A percentile compares a stretch with the other conserved stretches of the same genome.
Conservation (phyloP, 2,113 vertebrate species). For the Sinocyclocheilus anophthalmus region DNA sequence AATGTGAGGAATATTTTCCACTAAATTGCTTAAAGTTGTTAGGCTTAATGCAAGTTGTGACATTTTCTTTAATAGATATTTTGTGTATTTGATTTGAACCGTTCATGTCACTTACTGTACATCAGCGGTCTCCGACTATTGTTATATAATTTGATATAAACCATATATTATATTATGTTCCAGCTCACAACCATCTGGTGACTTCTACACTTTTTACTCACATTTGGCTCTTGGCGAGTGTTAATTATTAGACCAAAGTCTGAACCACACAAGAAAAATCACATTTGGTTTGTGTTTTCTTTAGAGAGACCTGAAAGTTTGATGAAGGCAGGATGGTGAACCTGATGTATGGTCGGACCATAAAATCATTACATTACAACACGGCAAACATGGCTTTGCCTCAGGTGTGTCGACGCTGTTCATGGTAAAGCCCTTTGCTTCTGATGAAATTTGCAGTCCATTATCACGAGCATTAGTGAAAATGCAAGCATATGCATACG, state of each 20-base stretch:
- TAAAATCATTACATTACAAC: conserved; percentile 24
- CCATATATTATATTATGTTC: neutral
- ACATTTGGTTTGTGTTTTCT: neutral
- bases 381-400: conserved; percentile 6
- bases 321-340: conserved; percentile 9
- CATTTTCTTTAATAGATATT: neutral
- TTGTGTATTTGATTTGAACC: neutral
- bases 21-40: neutral
- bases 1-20: neutral
- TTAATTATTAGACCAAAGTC: neutral
- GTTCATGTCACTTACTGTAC: neutral
- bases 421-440: neutral
- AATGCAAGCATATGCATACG: neutral
- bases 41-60: neutral
- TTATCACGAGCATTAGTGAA: conserved; percentile 43
- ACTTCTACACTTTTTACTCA: neutral
- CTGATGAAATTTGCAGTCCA: conserved; percentile 31
- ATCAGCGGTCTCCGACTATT: neutral
- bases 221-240: neutral
- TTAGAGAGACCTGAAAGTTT: neutral
- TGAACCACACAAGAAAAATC: neutral
- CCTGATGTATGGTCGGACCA: conserved; percentile 13
- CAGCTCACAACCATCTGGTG: neutral
- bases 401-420: neutral
- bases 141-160: neutral